Percentiles rank a stretch among this genome's conserved stretches.
Evolutionary conservation across 2,113 vertebrate genomes (phyloP).

Genomic region (Cygnus atratus): DNA sequence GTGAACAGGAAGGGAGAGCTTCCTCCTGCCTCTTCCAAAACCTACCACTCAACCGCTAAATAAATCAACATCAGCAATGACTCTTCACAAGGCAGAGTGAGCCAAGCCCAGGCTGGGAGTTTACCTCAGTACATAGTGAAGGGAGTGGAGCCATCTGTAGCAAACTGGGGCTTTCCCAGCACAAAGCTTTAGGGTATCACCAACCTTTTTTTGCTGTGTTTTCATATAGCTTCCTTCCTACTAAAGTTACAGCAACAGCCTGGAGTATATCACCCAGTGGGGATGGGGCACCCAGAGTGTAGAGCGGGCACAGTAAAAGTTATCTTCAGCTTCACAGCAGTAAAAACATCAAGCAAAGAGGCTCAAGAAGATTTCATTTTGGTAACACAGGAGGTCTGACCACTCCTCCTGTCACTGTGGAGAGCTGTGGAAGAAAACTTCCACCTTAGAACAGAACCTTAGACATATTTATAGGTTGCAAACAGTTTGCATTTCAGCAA

Average conservation of each 20-base stretch:
- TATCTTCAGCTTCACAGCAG: background rate
- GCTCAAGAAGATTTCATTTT: background rate
- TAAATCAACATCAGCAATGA: conserved; percentile 62
- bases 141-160: conserved; percentile 14
- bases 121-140: conserved; percentile 19
- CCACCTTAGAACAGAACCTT: background rate
- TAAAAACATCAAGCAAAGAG: background rate
- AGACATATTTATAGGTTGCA: background rate
- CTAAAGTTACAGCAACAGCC: background rate
- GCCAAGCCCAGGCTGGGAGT: conserved; percentile 43
- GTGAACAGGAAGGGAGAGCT: conserved; percentile 66
- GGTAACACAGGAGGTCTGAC: background rate
- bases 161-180: background rate
- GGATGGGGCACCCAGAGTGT: background rate
- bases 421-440: background rate
- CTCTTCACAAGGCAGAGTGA: conserved; percentile 43
- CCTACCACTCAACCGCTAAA: conserved; percentile 59
- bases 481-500: background rate
- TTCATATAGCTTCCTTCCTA: background rate
- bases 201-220: background rate
- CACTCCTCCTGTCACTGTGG: background rate
- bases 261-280: fast-evolving
- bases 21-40: conserved; percentile 62
- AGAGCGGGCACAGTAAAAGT: conserved; percentile 1
- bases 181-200: background rate